Base-by-base conservation (phyloP, 2,888 invertebrate species). In the Dromius quadrimaculatus region DNA sequence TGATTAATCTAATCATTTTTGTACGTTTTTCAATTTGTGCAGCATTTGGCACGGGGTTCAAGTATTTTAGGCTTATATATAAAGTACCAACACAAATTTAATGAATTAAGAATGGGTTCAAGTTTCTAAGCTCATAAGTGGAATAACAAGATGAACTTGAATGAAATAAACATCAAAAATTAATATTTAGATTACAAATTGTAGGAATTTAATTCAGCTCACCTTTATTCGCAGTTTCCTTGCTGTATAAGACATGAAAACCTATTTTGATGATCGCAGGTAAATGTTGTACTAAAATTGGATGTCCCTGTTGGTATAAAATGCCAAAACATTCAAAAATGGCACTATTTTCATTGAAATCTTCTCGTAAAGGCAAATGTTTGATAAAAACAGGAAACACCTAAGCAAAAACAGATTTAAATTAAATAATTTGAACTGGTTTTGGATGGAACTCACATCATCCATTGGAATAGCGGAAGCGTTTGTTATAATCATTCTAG, bases 331-430 rank as follows among this genome's bases (percentile, higher is more conserved):
- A 89, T 74, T 86, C 87, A 72, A 89, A 88, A 6, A 93, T 86
- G 4, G 91, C 87, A 62, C 86, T 85, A 77, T 92, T 90, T 79
- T 93, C 93, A 74, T 89, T 89, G 74, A 87, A 87, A 79, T 93
- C 93, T 79, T 90, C 88, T 72, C 89, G 87, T 57, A 93, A 80
- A 0, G 93, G 93, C 69, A 93, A 81, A 79, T 89, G 87, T 75
- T 87, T 85, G 1, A 93, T 81, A 70, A 92, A 87, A 5, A 89
- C 90, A 0, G 92, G 90, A 72, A 92, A 85, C 2, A 92, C 87
- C 88, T 88, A 75, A 45, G 20, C 8, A 63, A 63, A 36, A 61
- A 59, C 38, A 45, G 4, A 63, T 54, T 36, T 65, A 62, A 57
- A 41, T n/a, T n/a, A n/a, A n/a, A n/a, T n/a, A n/a, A n/a, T n/a